phyloP scores from a whole-genome alignment of 2,113 vertebrate genomes.

The Ageneiosus marmoratus region DNA sequence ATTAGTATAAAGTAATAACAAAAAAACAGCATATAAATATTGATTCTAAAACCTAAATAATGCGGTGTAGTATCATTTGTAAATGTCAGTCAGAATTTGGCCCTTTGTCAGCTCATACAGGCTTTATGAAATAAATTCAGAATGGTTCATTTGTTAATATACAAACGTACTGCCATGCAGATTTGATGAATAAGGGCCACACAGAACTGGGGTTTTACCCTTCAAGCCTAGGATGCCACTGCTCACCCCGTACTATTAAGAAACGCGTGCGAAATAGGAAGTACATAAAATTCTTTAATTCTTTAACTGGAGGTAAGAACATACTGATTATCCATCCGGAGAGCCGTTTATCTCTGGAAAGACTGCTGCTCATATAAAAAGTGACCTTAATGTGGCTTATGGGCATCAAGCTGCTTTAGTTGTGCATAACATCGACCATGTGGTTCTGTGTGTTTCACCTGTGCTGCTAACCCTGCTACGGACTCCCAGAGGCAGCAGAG shows the following conservation, averaged over 20 bases:
- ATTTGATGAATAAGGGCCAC: neutral
- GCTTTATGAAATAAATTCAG: neutral
- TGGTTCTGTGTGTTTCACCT: slow-evolving; percentile 73
- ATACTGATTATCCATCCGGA: no score
- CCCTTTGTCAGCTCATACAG: neutral
- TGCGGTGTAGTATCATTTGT: neutral
- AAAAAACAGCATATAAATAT: neutral
- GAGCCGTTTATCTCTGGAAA: no score
- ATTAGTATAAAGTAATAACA: neutral
- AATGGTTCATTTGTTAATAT: neutral
- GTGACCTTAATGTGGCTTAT: neutral
- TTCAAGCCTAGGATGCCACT: neutral
- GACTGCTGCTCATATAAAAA: neutral
- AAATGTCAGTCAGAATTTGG: neutral
- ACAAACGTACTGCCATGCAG: neutral
- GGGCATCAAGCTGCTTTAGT: neutral
- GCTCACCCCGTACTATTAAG: neutral
- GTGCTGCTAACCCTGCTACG: slow-evolving; percentile 96
- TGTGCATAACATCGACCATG: neutral
- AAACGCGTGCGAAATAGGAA: neutral
- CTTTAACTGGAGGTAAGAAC: neutral
- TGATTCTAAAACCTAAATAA: neutral
- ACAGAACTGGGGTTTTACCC: neutral
- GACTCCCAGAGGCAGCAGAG: slow-evolving; percentile 85
- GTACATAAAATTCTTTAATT: neutral